Base-by-base conservation (phyloP, 1,140 invertebrate species). In the Trichonephila clavata region DNA sequence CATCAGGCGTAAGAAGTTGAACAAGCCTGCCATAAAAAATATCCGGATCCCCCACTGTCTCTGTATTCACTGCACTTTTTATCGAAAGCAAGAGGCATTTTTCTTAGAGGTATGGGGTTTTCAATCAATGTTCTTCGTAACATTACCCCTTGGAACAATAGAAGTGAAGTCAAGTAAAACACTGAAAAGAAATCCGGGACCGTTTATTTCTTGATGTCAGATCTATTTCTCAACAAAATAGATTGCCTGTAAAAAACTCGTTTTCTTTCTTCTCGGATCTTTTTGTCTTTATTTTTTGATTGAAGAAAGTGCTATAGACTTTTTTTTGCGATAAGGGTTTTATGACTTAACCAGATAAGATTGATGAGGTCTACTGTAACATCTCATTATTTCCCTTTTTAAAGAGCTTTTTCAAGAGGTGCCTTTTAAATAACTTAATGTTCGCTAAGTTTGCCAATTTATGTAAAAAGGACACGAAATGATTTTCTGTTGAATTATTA, bases 131-230 rank as follows among this genome's bases (percentile, higher is more conserved):
- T 50, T 39, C 14, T 16, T 20, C 24, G n/a, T 61, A 32, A 60
- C 39, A 63, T 87, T 86, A 61, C 60, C 18, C 32, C 39, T 68
- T 21, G 60, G 71, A 89, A 77, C 39, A 89, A 77, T 89, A 89
- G 65, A 59, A 77, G n/a, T 21, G 68, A 89, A 68, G 21, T 1
- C 27, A 24, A 68, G 63, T 88, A 88, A 88, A 89, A 77, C 87
- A 89, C 87, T 89, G n/a, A 77, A 89, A 89, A 50, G 63, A 89
- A 89, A 89, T 89, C 86, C 86, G 21, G 65, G 63, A 88, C 61
- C 86, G 43, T 89, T 89, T 89, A 89, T 89, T 89, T 77, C 87
- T 27, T 71, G 87, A 89, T 89, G 87, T 89, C 65, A 77, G 87
- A 65, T n/a, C 87, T 71, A 89, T 71, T 89, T 60, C 65, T 89